Percentiles rank a stretch among this genome's conserved stretches.
Conservation (phyloP, 2,113 vertebrate genomes). For the Eolophus roseicapilla region DNA sequence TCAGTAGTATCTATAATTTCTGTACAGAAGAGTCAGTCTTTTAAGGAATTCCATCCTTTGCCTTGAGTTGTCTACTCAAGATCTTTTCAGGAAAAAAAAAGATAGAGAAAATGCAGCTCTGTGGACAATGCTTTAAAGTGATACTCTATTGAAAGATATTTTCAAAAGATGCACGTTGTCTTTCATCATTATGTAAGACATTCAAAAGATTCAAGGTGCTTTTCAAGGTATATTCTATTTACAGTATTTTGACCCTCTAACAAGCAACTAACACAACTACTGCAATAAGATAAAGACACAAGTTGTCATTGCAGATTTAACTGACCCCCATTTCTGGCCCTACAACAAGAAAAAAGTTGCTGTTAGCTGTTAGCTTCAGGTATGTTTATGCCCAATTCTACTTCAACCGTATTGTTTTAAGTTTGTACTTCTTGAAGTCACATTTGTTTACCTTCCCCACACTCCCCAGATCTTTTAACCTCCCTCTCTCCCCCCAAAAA, state of each 20-base stretch:
- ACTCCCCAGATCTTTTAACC: neutral
- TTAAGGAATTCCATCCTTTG: neutral
- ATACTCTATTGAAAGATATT: neutral
- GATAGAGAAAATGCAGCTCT: neutral
- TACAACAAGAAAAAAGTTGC: neutral
- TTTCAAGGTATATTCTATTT: neutral
- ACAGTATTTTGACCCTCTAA: neutral
- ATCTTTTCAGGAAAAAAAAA: neutral
- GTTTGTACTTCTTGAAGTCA: neutral
- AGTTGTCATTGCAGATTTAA: neutral
- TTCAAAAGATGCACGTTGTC: neutral
- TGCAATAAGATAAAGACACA: neutral
- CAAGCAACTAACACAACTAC: neutral
- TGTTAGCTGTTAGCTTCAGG: neutral
- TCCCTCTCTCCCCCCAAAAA: accelerated
- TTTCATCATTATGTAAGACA: neutral
- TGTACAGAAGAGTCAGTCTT: neutral
- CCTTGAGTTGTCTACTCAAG: neutral
- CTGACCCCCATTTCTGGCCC: neutral
- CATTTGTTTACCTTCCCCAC: neutral
- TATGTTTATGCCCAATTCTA: neutral
- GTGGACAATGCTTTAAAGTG: neutral
- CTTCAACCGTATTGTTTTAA: neutral
- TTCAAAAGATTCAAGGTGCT: neutral
- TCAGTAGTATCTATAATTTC: neutral